A percentile compares a stretch with the other conserved stretches of the same genome.
Evolutionary conservation across 2,113 vertebrate genomes (phyloP).

Genomic region (Sorex araneus): DNA sequence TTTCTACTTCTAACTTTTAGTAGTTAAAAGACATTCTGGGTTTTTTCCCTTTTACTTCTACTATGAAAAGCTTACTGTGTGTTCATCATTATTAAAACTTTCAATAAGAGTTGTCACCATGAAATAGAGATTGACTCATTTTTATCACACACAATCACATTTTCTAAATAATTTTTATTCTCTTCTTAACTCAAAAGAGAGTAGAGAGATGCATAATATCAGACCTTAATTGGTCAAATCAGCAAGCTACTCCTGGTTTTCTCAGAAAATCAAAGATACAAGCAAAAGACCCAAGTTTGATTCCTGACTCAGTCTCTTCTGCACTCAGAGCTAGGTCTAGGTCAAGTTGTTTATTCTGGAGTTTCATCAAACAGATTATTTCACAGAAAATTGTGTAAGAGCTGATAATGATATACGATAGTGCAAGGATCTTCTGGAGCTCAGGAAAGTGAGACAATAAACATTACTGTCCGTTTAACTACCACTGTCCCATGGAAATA

Average conservation of each 20-base stretch:
- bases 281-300: neutral
- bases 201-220: neutral
- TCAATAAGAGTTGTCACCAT: neutral
- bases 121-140: conserved; percentile 39
- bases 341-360: neutral
- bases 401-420: neutral
- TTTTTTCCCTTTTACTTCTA: neutral
- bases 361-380: neutral
- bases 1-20: conserved; percentile 17
- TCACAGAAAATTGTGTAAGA: neutral
- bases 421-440: no score
- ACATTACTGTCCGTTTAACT: neutral
- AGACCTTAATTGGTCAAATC: neutral
- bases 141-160: conserved; percentile 31
- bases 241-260: neutral
- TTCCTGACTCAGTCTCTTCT: neutral
- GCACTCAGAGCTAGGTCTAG: neutral
- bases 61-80: neutral
- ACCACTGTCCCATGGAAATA: neutral
- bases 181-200: conserved; percentile 21
- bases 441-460: neutral
- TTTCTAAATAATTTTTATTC: conserved; percentile 50
- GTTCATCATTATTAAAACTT: conserved; percentile 6
- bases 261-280: neutral
- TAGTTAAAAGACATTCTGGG: neutral